These are phyloP conservation scores for Rhysida immarginata DNA, from an alignment of 1,140 invertebrate genomes.

Conservation along the genomic window DNA sequence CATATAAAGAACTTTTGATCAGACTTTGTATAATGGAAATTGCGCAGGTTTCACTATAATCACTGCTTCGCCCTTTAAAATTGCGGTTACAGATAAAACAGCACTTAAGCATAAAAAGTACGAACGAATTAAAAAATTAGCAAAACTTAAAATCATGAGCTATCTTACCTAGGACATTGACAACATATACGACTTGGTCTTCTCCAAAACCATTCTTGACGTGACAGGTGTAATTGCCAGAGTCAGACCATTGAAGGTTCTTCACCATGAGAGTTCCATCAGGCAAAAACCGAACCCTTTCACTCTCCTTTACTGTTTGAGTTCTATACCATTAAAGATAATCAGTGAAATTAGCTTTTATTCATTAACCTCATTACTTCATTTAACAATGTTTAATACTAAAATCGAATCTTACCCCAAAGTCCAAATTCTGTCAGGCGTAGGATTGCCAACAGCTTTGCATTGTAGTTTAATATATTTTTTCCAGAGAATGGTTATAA, in stretches of 20 bases:
- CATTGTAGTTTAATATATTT: slow-evolving; percentile 82
- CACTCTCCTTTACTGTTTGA: slow-evolving; percentile 29
- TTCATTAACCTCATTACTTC: too few species aligned
- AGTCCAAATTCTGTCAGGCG: slow-evolving; percentile 66
- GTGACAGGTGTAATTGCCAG: slow-evolving; percentile 64
- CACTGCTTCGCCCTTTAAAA: too few species aligned
- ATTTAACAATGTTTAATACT: too few species aligned
- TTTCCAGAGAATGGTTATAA: slow-evolving; percentile 73
- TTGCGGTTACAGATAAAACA: too few species aligned
- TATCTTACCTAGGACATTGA: slow-evolving; percentile 63
- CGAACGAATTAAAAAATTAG: too few species aligned
- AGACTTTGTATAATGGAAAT: too few species aligned
- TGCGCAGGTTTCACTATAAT: too few species aligned
- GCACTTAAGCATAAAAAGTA: too few species aligned
- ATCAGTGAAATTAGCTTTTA: too few species aligned
- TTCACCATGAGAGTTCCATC: slow-evolving; percentile 82
- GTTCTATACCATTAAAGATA: background rate
- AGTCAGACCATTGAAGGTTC: slow-evolving; percentile 71
- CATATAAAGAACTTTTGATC: too few species aligned
- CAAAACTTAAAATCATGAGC: too few species aligned
- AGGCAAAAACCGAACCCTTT: slow-evolving; percentile 62
- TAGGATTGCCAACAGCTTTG: slow-evolving; percentile 72
- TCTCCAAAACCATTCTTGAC: slow-evolving; percentile 85
- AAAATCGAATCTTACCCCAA: background rate
- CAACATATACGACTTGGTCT: slow-evolving; percentile 74